These are phyloP conservation scores for Tinea pellionella DNA, from an alignment of 2,888 invertebrate genomes.

Conservation along the genomic window DNA sequence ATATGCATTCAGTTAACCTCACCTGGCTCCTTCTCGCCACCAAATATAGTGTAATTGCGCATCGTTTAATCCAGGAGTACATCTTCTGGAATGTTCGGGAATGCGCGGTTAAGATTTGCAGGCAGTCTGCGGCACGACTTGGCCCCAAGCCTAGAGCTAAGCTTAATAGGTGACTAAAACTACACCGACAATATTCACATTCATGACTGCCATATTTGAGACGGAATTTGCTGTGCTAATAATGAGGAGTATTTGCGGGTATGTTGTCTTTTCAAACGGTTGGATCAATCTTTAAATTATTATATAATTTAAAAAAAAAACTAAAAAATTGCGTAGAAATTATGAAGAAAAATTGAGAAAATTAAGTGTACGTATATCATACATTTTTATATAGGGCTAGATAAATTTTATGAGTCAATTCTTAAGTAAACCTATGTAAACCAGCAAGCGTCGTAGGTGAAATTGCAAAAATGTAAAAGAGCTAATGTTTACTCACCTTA, in stretches of 20 bases:
- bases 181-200: slow-evolving; percentile 10
- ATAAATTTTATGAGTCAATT: neutral
- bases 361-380: too few species aligned
- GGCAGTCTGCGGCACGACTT: slow-evolving; percentile 53
- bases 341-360: too few species aligned
- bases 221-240: slow-evolving; percentile 2
- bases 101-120: slow-evolving; percentile 50
- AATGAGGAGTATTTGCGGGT: neutral
- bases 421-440: neutral
- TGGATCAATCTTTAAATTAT: neutral
- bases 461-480: slow-evolving; percentile 71
- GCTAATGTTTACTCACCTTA: slow-evolving; percentile 70
- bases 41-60: slow-evolving; percentile 62
- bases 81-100: slow-evolving; percentile 65
- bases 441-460: slow-evolving; percentile 33
- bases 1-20: slow-evolving; percentile 23
- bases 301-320: neutral
- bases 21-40: slow-evolving; percentile 51
- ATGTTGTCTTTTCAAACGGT: neutral
- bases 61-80: slow-evolving; percentile 60
- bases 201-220: slow-evolving; percentile 9
- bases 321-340: neutral
- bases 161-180: slow-evolving; percentile 50
- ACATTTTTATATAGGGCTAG: neutral
- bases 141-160: slow-evolving; percentile 53